phyloP scores from a whole-genome alignment of 1,140 invertebrate species.

The Centruroides vittatus region DNA sequence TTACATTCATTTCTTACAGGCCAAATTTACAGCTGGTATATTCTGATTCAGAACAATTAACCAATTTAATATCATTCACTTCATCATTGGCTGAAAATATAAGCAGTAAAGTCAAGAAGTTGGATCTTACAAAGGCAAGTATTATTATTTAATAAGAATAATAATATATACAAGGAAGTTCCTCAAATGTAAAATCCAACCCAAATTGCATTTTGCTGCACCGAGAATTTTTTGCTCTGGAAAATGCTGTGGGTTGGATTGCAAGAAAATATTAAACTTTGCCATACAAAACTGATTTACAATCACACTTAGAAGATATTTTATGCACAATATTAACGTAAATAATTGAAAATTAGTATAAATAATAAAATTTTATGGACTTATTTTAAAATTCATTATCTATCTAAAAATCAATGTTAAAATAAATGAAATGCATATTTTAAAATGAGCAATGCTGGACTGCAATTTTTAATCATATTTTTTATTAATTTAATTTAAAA shows the following conservation, averaged over 20 bases:
- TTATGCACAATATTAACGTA: not conserved
- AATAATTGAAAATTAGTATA: not conserved
- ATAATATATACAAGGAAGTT: not conserved
- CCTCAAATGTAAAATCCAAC: too few relatives aligned
- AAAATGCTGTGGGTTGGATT: not conserved
- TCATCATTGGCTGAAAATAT: slow-evolving; percentile 83
- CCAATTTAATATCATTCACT: slow-evolving; percentile 70
- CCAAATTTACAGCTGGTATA: slow-evolving; percentile 50
- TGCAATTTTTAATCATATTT: too few relatives aligned
- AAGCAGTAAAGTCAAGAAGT: slow-evolving; percentile 83
- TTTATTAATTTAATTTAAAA: too few relatives aligned
- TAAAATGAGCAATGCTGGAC: too few relatives aligned
- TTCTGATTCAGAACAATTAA: slow-evolving; percentile 56
- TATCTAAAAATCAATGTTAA: too few relatives aligned
- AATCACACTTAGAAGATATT: too few relatives aligned
- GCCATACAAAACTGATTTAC: too few relatives aligned
- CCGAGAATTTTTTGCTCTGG: not conserved
- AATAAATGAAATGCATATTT: too few relatives aligned
- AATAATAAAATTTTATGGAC: not conserved
- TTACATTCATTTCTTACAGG: not conserved
- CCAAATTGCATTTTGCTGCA: not conserved
- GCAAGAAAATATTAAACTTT: too few relatives aligned
- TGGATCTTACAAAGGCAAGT: slow-evolving; percentile 82
- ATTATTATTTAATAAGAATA: slow-evolving; percentile 4
- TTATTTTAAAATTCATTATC: too few relatives aligned